Conservation (phyloP, 2,888 invertebrate species). For the Leptura quadrifasciata region DNA sequence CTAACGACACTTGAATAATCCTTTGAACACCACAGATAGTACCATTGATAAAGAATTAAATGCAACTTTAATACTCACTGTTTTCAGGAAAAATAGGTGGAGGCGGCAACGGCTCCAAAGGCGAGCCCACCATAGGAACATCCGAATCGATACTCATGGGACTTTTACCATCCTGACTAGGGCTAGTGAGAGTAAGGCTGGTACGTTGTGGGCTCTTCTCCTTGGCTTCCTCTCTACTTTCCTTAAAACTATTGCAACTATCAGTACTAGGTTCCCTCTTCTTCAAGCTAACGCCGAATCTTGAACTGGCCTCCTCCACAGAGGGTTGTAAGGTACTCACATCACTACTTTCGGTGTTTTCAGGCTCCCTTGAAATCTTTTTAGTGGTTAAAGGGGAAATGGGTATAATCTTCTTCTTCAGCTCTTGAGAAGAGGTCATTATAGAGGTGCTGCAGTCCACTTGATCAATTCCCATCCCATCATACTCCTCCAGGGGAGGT, state of each 20-base stretch:
- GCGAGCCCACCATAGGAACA: constrained; percentile 75
- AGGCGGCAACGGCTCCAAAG: constrained; percentile 72
- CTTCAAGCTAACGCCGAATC: constrained; percentile 83
- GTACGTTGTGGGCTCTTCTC: constrained; percentile 70
- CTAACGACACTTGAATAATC: too few relatives aligned
- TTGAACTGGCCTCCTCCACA: constrained; percentile 83
- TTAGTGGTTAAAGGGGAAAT: constrained; percentile 68
- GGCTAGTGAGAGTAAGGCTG: constrained; percentile 71
- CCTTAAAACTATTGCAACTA: constrained; percentile 77
- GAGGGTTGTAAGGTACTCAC: constrained; percentile 81
- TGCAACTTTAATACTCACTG: constrained; percentile 61
- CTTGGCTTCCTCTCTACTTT: constrained; percentile 71
- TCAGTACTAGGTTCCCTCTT: constrained; percentile 80
- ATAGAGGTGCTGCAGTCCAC: constrained; percentile 64
- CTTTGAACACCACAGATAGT: too few relatives aligned
- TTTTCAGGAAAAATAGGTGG: constrained; percentile 69
- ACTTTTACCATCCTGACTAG: constrained; percentile 71
- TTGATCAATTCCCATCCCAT: constrained; percentile 65
- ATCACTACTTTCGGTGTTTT: constrained; percentile 69
- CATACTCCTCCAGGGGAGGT: constrained; percentile 84
- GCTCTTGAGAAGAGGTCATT: constrained; percentile 68
- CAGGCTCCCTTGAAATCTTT: constrained; percentile 66
- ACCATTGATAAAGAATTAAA: not conserved
- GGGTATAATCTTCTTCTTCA: constrained; percentile 69
- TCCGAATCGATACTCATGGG: constrained; percentile 72